A percentile compares a stretch with the other conserved stretches of the same genome.
Conservation (phyloP, 2,113 vertebrate species). For the Urocitellus parryii region DNA sequence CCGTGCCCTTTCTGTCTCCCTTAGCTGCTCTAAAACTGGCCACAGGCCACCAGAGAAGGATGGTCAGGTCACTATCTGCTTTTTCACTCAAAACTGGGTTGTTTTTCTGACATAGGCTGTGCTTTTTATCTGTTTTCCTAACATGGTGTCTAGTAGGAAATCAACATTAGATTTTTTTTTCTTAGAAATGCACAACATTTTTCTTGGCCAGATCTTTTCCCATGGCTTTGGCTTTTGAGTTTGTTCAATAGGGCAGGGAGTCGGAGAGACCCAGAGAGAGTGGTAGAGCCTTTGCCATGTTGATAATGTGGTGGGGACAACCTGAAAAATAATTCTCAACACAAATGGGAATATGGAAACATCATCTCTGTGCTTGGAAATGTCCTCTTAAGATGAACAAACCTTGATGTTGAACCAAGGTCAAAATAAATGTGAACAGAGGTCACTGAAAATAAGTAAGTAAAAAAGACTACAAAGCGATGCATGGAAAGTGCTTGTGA, state of each 20-base stretch:
- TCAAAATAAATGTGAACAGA: neutral
- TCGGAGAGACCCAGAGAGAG: too few relatives aligned
- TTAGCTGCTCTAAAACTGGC: neutral
- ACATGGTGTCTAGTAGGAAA: neutral
- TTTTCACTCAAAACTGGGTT: neutral
- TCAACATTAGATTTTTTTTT: neutral
- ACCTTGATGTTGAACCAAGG: neutral
- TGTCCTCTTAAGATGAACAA: neutral
- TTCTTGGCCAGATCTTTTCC: neutral
- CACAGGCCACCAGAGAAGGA: rapidly evolving
- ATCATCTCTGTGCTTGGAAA: neutral
- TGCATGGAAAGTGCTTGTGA: neutral
- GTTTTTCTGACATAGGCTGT: neutral
- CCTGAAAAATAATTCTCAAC: neutral
- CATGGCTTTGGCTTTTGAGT: neutral
- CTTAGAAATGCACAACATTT: neutral
- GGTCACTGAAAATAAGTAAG: slow-evolving; percentile 37
- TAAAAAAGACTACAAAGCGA: neutral
- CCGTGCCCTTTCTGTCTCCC: neutral
- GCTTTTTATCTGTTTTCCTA: neutral
- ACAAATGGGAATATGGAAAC: neutral
- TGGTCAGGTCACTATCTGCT: neutral
- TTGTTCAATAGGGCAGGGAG: neutral
- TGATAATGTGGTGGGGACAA: neutral
- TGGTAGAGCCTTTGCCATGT: neutral